Percentiles rank a stretch among this genome's conserved stretches.
These are phyloP conservation scores for Micromys minutus DNA, from an alignment of 2,113 vertebrate genomes.

Conservation along the genomic window DNA sequence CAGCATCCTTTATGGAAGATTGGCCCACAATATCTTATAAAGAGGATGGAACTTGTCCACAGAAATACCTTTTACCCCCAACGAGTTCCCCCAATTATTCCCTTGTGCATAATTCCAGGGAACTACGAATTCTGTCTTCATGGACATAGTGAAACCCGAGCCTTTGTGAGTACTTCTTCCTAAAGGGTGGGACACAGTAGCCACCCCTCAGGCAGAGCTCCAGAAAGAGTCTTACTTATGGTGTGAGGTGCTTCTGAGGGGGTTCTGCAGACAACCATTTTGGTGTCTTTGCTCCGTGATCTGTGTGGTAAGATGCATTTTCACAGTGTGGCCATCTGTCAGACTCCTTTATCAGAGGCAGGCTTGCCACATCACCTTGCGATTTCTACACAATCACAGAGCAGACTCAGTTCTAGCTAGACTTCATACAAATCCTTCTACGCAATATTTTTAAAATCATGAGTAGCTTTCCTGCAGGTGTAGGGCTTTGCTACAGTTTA, in stretches of 20 bases:
- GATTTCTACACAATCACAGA: not conserved
- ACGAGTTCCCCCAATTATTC: not conserved
- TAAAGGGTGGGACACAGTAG: conserved; percentile 2
- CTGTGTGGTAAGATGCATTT: not conserved
- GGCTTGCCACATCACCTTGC: not conserved
- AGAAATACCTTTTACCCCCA: conserved; percentile 31
- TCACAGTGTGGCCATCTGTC: not conserved
- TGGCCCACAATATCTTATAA: conserved; percentile 12
- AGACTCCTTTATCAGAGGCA: not conserved
- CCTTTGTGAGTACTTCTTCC: not conserved
- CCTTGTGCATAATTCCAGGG: not conserved
- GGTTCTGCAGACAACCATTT: conserved; percentile 1
- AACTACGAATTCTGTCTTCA: conserved; percentile 24
- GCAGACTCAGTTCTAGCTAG: not conserved
- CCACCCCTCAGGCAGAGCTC: not conserved
- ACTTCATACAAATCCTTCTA: not conserved
- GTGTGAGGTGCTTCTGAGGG: conserved; percentile 2
- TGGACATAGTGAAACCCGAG: not conserved
- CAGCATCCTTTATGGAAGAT: conserved; percentile 24
- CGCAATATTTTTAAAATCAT: not conserved
- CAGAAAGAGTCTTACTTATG: not conserved
- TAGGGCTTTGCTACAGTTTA: not conserved
- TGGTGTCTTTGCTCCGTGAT: conserved; percentile 14
- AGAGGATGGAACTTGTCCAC: conserved; percentile 44
- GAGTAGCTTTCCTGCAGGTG: not conserved